A percentile compares a stretch with the other conserved stretches of the same genome.
Conservation (phyloP, 2,113 vertebrate species). For the Thomomys bottae region DNA sequence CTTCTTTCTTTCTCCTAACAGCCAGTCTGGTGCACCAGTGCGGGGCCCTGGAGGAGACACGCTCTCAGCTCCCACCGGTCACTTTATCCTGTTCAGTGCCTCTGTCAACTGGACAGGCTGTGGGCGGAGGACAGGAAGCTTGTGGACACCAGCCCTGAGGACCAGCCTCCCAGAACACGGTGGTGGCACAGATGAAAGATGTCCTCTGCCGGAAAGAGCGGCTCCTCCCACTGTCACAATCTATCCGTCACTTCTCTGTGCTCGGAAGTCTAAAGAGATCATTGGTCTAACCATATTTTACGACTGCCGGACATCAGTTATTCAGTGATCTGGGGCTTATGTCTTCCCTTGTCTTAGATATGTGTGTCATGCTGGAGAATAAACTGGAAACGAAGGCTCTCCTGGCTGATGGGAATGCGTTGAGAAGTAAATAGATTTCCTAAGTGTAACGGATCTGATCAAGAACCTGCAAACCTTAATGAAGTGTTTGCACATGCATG, state of each 20-base stretch:
- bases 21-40: background rate
- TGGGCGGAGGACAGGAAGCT: accelerated
- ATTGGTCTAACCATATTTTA: background rate
- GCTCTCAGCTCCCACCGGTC: accelerated
- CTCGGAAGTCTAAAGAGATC: background rate
- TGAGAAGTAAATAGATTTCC: background rate
- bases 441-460: background rate
- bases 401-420: background rate
- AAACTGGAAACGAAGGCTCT: background rate
- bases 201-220: background rate
- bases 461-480: background rate
- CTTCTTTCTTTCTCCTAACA: background rate
- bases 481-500: background rate
- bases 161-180: too few species aligned
- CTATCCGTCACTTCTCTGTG: background rate
- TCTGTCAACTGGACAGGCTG: too few species aligned
- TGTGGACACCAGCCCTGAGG: accelerated
- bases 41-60: accelerated
- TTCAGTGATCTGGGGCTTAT: background rate
- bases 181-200: background rate
- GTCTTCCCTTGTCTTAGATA: background rate
- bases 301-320: background rate
- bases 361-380: background rate
- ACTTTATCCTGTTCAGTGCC: accelerated
- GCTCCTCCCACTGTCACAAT: background rate